A percentile compares a stretch with the other conserved stretches of the same genome.
Evolutionary conservation across 2,888 invertebrate genomes (phyloP).

Genomic region (Agonopterix alstromeriana): DNA sequence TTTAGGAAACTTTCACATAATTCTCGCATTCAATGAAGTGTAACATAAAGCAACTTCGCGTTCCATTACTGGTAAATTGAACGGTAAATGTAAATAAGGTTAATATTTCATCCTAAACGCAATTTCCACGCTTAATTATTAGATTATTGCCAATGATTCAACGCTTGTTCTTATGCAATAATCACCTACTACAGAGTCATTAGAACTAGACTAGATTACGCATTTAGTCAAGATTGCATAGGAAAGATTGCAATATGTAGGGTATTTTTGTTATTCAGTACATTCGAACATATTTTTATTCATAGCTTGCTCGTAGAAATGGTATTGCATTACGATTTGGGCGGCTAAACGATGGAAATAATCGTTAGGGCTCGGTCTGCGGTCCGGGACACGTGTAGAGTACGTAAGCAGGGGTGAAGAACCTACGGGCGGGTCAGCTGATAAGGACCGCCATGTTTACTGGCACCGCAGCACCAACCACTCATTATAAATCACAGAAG

Average conservation of each 20-base stretch:
- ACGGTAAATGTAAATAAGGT: too few species aligned
- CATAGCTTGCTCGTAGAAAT: slow-evolving; percentile 5
- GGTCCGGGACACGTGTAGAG: slow-evolving; percentile 19
- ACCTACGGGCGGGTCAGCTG: slow-evolving; percentile 37
- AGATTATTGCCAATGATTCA: too few species aligned
- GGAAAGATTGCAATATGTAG: neutral
- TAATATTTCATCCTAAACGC: too few species aligned
- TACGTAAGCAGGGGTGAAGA: slow-evolving; percentile 41
- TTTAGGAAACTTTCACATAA: neutral
- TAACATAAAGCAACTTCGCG: neutral
- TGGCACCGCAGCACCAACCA: slow-evolving; percentile 17
- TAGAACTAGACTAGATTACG: too few species aligned
- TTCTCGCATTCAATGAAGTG: neutral
- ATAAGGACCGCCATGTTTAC: slow-evolving; percentile 57
- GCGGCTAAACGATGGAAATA: slow-evolving; percentile 19
- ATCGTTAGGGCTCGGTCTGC: slow-evolving; percentile 21
- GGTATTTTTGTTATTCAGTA: too few species aligned
- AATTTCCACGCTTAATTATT: too few species aligned
- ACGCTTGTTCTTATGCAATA: too few species aligned
- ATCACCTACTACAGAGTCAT: too few species aligned
- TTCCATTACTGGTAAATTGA: too few species aligned
- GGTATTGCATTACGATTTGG: slow-evolving; percentile 8
- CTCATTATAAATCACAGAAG: slow-evolving; percentile 62
- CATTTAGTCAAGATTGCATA: neutral
- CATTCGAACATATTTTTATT: slow-evolving; percentile 1